phyloP scores from a whole-genome alignment of 2,113 vertebrate species.

The Dolichallabes microphthalmus region DNA sequence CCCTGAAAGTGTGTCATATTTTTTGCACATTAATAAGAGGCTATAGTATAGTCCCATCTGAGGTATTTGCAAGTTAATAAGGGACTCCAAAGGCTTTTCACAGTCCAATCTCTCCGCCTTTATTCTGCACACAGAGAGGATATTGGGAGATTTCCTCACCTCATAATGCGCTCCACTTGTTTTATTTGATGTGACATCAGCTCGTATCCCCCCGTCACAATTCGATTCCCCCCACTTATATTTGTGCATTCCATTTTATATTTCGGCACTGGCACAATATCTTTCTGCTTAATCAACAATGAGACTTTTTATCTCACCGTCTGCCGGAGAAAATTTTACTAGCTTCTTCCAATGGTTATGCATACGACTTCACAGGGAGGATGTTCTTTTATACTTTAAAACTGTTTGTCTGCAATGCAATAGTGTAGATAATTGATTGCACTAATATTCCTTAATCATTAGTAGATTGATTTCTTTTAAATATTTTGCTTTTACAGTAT shows the following conservation, averaged over 20 bases:
- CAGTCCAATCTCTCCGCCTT: conserved; percentile 41
- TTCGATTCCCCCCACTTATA: conserved; percentile 52
- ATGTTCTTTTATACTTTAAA: background rate
- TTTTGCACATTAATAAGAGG: conserved; percentile 59
- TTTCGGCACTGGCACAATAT: conserved; percentile 50
- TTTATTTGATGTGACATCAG: conserved; percentile 60
- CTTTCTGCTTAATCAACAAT: conserved; percentile 58
- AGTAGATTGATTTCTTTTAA: background rate
- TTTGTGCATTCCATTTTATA: conserved; percentile 44
- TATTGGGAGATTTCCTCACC: conserved; percentile 51
- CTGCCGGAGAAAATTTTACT: conserved; percentile 26
- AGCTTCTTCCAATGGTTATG: background rate
- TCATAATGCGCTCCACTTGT: conserved; percentile 60
- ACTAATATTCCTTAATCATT: background rate
- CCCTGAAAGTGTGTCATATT: conserved; percentile 33
- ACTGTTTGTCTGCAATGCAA: background rate
- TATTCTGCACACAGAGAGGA: conserved; percentile 36
- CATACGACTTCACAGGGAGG: conserved; percentile 1
- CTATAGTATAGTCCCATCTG: conserved; percentile 36
- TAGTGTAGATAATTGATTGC: background rate
- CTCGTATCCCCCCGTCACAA: conserved; percentile 46
- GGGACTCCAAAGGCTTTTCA: conserved; percentile 48
- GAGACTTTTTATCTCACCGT: conserved; percentile 49
- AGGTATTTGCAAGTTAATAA: conserved; percentile 58
- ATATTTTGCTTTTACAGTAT: background rate